A percentile compares a stretch with the other conserved stretches of the same genome.
phyloP scores from a whole-genome alignment of 2,888 invertebrate genomes.

The Himalopsyche anomala region DNA sequence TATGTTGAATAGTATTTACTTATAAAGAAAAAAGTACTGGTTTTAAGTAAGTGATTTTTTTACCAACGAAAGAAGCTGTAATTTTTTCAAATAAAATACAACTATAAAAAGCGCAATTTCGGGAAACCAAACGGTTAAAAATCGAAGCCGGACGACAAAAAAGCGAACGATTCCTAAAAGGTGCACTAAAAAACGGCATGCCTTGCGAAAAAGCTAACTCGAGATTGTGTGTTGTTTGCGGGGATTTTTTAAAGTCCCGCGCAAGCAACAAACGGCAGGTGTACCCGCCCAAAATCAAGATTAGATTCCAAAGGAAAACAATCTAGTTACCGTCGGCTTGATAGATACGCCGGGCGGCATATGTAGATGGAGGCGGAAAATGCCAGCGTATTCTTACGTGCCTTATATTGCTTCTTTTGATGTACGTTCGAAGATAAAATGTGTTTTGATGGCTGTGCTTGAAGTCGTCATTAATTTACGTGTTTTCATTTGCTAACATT shows the following conservation, averaged over 20 bases:
- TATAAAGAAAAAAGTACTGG: no score
- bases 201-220: background rate
- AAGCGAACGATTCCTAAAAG: constrained; percentile 29
- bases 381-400: constrained; percentile 36
- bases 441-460: background rate
- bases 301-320: constrained; percentile 61
- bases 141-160: constrained; percentile 15
- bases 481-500: no score
- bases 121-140: background rate
- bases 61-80: background rate
- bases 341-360: constrained; percentile 53
- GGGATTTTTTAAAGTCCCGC: constrained; percentile 40
- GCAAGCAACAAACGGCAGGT: constrained; percentile 56
- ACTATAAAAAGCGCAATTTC: background rate
- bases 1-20: no score
- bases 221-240: constrained; percentile 29
- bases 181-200: constrained; percentile 11
- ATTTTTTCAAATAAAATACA: background rate
- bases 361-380: constrained; percentile 45
- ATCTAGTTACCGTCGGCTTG: constrained; percentile 58
- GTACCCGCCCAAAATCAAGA: constrained; percentile 58
- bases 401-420: constrained; percentile 17
- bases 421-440: background rate
- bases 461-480: no score
- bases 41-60: no score